Evolutionary conservation across 2,888 invertebrate species (phyloP), one percentile per base, ranked within the genome.

Genomic region (Dioctria linearis): DNA sequence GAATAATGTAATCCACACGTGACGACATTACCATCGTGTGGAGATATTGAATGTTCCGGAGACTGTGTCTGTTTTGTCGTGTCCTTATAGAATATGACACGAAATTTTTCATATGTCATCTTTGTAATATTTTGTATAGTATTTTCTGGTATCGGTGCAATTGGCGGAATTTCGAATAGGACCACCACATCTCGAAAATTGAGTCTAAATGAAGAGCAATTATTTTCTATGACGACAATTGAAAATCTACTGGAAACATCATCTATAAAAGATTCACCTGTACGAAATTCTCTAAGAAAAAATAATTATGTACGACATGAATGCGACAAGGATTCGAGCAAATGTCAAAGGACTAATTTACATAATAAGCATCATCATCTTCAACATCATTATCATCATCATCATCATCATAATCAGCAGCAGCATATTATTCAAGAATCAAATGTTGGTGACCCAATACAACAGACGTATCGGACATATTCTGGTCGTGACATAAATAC

Each of bases 41-140:
- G 25, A 67, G 80, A 82, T 80, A 79, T 78, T 78, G 25, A 25
- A 25, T 25, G 46, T 63, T 49, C 11, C 54, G 39, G 9, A 63
- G 54, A 25, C 42, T 46, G 49, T 61, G 25, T 25, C 25, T 25
- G 25, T 25, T 25, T 61, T 46, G 25, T 25, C 63, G 63, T 76
- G 61, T 71, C 71, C 57, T 79, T 82, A 82, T 82, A 82, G 25
- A 25, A 25, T 25, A 82, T 82, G 82, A 82, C 80, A 80, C 81
- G 79, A 69, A 73, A 76, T 80, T 82, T 82, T 71, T 63, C 63
- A 65, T 81, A 82, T 80, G 79, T 76, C 42, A 66, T 25, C 76
- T 69, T 69, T 59, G n/a, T 79, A 63, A 76, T 78, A 57, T 75
- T 78, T 80, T 79, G 63, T 75, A 65, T 82, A 37, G 43, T 82